Evolutionary conservation across 2,113 vertebrate species (phyloP), one percentile per base, ranked within the genome.

Genomic region (Dunckerocampus dactyliophorus): DNA sequence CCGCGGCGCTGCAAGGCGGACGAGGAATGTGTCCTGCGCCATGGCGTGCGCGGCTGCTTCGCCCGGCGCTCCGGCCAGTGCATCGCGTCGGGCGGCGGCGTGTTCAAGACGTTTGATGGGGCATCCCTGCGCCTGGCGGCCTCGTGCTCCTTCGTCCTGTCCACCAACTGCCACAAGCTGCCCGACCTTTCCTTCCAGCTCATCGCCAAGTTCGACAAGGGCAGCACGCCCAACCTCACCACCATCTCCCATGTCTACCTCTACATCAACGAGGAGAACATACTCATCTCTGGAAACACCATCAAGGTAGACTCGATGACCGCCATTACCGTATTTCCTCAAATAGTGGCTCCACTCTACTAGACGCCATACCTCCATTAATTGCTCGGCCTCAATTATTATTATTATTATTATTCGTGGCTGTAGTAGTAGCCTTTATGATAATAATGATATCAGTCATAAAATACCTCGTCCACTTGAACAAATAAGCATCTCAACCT

Each of bases 151-250:
- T 99, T 99, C 1, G 95, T 99, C 65, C 88, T 99, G 28, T 98
- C 97, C 76, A 99, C 97, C 21, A 99, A 97, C 89, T 99, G 97
- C 83, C 96, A 95, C 84, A 99, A 99, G 75, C 90, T 99, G 71
- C 96, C 96, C 0, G 95, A 97, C 82, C 92, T 98, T 83, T 99
- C 97, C 80, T 99, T 99, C 86, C 97, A 99, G 87, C 94, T 99
- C 72, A 98, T 99, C 67, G 95, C 96, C 72, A 99, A 97, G 88
- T 98, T 99, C 1, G 95, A 99, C 77, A 99, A 98, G 79, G 97
- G 95, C 95, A 97, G 93, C 60, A 92, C 92, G 0, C 97, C 97
- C 67, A 98, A 98, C 88, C 92, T 98, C 85, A 99, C 97, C 71
- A 67, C 97, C 83, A 97, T 99, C 73, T 99, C 97, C 0, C 97